These are phyloP conservation scores for Muraenolepis orangiensis DNA, from an alignment of 2,797 vertebrate species.

Conservation along the genomic window DNA sequence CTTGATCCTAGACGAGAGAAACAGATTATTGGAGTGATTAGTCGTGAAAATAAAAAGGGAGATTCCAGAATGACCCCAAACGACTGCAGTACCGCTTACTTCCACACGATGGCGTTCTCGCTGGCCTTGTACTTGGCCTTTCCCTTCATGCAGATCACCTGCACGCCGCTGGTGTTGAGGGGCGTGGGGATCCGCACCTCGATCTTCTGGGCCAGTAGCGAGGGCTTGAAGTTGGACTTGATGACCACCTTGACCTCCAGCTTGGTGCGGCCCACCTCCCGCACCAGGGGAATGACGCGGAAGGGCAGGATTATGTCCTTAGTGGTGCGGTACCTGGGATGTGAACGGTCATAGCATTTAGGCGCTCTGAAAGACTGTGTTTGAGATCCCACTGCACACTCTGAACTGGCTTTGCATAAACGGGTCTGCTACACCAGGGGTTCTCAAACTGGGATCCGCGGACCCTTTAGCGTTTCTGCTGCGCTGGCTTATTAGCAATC, in stretches of 20 bases:
- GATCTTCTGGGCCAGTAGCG: conserved; percentile 97
- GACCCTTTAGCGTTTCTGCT: no score
- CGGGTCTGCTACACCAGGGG: no score
- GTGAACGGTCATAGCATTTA: neutral
- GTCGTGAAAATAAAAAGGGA: neutral
- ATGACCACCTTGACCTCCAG: conserved; percentile 99
- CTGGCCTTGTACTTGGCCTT: conserved; percentile 99
- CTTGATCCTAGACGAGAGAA: conserved; percentile 82
- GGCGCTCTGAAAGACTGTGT: neutral
- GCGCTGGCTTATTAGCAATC: no score
- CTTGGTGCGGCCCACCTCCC: conserved; percentile 97
- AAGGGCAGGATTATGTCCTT: conserved; percentile 99
- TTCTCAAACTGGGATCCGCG: no score
- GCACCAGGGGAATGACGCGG: conserved; percentile 94
- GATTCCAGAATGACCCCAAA: neutral
- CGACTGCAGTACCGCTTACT: conserved; percentile 79
- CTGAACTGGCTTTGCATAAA: neutral
- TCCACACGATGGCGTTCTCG: conserved; percentile 99
- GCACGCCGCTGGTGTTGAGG: conserved; percentile 96
- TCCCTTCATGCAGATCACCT: conserved; percentile 99
- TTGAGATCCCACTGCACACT: neutral
- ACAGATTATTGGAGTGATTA: neutral
- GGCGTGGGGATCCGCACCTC: conserved; percentile 98
- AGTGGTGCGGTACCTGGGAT: conserved; percentile 92
- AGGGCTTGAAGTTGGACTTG: conserved; percentile 99